Percentiles rank a stretch among this genome's conserved stretches.
Conservation (phyloP, 2,797 vertebrate species). For the Enteromius anoplus region DNA sequence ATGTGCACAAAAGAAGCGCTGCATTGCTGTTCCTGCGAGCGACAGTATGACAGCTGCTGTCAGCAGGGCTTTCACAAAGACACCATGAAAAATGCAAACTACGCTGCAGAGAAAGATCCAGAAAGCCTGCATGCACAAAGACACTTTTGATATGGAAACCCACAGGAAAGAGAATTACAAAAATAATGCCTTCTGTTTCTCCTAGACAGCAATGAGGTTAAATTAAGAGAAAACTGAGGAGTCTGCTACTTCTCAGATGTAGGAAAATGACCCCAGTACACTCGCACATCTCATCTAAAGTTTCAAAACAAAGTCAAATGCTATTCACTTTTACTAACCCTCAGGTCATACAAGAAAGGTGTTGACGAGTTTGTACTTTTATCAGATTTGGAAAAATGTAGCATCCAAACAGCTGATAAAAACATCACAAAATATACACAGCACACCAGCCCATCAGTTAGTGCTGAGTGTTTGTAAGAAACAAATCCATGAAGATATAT, state of each 20-base stretch:
- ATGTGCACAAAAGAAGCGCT: slow-evolving; percentile 44
- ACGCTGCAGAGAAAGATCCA: slow-evolving; percentile 15
- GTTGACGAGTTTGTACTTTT: neutral
- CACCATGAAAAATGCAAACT: neutral
- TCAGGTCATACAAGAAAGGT: neutral
- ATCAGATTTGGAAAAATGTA: neutral
- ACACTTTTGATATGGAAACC: neutral
- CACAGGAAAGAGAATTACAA: neutral
- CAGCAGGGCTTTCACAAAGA: slow-evolving; percentile 25
- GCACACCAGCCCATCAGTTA: neutral
- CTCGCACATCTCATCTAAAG: neutral
- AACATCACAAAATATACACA: neutral
- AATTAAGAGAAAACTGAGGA: neutral
- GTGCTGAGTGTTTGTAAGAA: neutral
- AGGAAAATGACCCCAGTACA: neutral
- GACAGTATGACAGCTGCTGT: slow-evolving; percentile 42
- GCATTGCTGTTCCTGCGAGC: slow-evolving; percentile 19
- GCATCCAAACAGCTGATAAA: neutral
- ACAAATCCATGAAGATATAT: neutral
- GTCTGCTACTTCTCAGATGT: neutral
- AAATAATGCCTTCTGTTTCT: neutral
- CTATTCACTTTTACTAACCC: neutral
- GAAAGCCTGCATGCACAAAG: slow-evolving; percentile 14
- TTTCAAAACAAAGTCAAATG: neutral
- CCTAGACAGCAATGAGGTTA: neutral